These are phyloP conservation scores for Microvelia longipes DNA, from an alignment of 1,140 invertebrate genomes.

Conservation along the genomic window DNA sequence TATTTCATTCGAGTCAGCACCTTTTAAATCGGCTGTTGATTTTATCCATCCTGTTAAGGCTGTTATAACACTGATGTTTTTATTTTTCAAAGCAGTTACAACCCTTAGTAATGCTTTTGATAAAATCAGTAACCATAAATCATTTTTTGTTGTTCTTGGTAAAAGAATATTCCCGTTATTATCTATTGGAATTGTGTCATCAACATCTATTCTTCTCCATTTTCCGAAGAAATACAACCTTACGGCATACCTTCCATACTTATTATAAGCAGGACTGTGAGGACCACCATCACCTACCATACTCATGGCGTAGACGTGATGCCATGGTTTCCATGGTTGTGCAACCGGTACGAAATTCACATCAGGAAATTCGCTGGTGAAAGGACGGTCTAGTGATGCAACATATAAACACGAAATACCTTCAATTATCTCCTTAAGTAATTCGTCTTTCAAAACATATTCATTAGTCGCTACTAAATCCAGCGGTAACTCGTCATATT, in stretches of 20 bases:
- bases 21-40: neutral
- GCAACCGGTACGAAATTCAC: neutral
- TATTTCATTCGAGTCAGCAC: neutral
- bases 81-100: neutral
- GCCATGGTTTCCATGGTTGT: neutral
- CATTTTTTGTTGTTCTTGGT: neutral
- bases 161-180: neutral
- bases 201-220: neutral
- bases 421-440: neutral
- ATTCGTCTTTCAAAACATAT: neutral
- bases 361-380: neutral
- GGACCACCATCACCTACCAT: neutral
- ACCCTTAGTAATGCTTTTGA: neutral
- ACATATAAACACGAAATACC: neutral
- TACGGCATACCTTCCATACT: neutral
- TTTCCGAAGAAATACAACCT: neutral
- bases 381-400: neutral
- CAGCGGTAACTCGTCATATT: neutral
- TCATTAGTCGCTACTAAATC: neutral
- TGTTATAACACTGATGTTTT: neutral
- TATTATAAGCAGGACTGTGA: neutral
- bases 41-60: neutral
- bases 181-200: neutral
- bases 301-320: neutral
- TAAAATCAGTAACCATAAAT: neutral